Evolutionary conservation across 1,140 invertebrate species (phyloP).

Genomic region (Drosophila equinoxialis): DNA sequence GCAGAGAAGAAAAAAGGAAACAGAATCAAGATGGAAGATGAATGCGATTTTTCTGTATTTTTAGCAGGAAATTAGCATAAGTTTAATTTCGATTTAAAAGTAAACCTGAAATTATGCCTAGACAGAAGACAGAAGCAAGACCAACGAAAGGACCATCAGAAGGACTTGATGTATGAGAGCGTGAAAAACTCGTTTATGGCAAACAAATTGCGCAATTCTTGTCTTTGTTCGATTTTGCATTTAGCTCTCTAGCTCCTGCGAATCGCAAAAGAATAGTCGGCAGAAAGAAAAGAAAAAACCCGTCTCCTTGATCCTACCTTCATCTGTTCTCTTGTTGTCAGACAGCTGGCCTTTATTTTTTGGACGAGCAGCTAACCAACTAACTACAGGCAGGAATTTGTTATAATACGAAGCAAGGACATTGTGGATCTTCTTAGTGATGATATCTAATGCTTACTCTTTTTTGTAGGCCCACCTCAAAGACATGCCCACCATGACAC

Average conservation of each 20-base stretch:
- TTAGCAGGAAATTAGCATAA: constrained; percentile 71
- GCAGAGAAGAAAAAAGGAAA: constrained; percentile 46
- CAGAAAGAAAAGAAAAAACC: constrained; percentile 13
- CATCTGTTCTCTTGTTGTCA: background rate
- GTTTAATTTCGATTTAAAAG: constrained; percentile 75
- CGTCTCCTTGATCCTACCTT: constrained; percentile 6
- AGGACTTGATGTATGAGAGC: constrained; percentile 25
- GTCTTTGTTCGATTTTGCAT: constrained; percentile 44
- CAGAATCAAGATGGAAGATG: background rate
- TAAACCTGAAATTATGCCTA: constrained; percentile 60
- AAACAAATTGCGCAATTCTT: constrained; percentile 76
- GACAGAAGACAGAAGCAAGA: background rate
- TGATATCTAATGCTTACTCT: background rate
- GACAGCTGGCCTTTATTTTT: constrained; percentile 1
- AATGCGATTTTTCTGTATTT: constrained; percentile 24
- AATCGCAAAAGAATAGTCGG: background rate
- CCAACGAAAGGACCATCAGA: constrained; percentile 7
- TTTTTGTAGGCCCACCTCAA: constrained; percentile 4
- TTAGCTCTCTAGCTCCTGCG: constrained; percentile 12
- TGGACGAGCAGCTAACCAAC: background rate
- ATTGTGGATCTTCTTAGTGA: background rate
- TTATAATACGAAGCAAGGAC: background rate
- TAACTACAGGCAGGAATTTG: constrained; percentile 13
- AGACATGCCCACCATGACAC: constrained; percentile 80
- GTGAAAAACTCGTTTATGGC: constrained; percentile 61